Percentiles rank a stretch among this genome's conserved stretches.
Evolutionary conservation across 2,113 vertebrate genomes (phyloP).

Genomic region (Tetrao urogallus): DNA sequence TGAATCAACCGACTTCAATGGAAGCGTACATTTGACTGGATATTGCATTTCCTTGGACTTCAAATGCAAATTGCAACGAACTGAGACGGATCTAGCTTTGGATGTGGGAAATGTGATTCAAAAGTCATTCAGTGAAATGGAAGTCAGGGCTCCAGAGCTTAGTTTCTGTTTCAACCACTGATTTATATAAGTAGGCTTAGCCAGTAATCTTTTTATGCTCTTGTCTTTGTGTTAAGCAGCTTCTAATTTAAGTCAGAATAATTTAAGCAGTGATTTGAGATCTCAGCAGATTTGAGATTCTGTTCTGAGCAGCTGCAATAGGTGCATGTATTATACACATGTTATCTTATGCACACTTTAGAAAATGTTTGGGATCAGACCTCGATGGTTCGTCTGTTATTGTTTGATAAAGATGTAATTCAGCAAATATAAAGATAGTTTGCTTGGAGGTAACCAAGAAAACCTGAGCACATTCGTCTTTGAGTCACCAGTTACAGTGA

Average conservation of each 20-base stretch:
- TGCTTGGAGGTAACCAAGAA: conserved; percentile 29
- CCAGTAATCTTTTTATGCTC: not conserved
- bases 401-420: not conserved
- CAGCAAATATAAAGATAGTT: not conserved
- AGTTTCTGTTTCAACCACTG: conserved; percentile 27
- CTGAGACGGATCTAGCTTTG: not conserved
- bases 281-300: not conserved
- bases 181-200: not conserved
- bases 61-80: not conserved
- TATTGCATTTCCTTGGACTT: conserved; percentile 32
- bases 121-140: not conserved
- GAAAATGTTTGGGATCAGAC: not conserved
- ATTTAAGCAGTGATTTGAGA: not conserved
- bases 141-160: not conserved
- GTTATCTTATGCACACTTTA: not conserved
- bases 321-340: not conserved
- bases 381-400: not conserved
- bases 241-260: not conserved
- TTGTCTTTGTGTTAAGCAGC: not conserved
- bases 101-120: conserved; percentile 5
- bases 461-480: not conserved
- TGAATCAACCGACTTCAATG: not conserved
- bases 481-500: not conserved
- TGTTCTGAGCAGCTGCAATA: not conserved
- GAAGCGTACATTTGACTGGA: conserved; percentile 5